A percentile compares a stretch with the other conserved stretches of the same genome.
Evolutionary conservation across 2,113 vertebrate genomes (phyloP).

Genomic region (Herpailurus yagouaroundi): DNA sequence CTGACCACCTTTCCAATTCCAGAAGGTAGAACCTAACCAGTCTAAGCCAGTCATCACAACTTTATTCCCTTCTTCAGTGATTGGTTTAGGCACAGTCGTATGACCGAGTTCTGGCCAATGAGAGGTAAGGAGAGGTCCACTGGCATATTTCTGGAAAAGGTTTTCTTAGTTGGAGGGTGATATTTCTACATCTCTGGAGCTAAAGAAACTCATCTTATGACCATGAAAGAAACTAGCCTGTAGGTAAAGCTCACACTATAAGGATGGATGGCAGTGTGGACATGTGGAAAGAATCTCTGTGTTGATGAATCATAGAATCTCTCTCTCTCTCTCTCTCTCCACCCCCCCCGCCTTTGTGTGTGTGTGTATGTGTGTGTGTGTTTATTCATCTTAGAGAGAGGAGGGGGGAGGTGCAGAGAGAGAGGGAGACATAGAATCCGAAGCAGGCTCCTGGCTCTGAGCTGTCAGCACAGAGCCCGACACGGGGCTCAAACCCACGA

Average conservation of each 20-base stretch:
- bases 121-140: neutral
- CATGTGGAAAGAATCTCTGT: neutral
- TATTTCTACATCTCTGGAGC: neutral
- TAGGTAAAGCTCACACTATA: neutral
- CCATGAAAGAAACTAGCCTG: neutral
- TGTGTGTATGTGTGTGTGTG: no score
- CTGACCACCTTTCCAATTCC: neutral
- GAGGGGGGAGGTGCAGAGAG: no score
- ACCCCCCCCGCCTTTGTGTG: no score
- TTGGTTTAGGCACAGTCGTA: neutral
- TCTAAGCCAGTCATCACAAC: neutral
- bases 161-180: neutral
- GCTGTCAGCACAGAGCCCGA: no score
- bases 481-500: no score
- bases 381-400: no score
- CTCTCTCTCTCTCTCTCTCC: neutral
- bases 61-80: neutral
- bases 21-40: neutral
- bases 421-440: no score
- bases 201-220: neutral
- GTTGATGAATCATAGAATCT: neutral
- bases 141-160: neutral
- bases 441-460: no score
- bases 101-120: neutral
- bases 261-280: neutral